These are phyloP conservation scores for Channa striata DNA, from an alignment of 2,797 vertebrate species.

Conservation along the genomic window DNA sequence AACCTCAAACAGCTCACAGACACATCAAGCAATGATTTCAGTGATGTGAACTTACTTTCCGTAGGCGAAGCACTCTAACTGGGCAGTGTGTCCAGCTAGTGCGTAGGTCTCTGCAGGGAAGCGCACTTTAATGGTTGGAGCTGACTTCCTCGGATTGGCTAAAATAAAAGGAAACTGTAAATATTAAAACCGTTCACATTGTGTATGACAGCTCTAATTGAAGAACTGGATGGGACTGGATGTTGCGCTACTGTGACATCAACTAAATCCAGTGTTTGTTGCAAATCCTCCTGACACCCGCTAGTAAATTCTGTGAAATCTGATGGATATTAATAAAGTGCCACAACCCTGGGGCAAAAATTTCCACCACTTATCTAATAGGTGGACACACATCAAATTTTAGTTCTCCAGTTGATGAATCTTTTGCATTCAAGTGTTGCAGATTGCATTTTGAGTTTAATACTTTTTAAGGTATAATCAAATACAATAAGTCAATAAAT, in stretches of 20 bases:
- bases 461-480: no score
- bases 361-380: no score
- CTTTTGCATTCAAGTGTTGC: no score
- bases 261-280: background rate
- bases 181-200: background rate
- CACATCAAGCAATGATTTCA: background rate
- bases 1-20: background rate
- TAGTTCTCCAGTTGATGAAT: no score
- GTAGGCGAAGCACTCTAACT: slow-evolving; percentile 97
- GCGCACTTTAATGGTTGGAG: slow-evolving; percentile 92
- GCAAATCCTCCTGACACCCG: background rate
- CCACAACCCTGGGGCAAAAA: no score
- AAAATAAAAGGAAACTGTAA: slow-evolving; percentile 15
- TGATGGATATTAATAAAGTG: no score
- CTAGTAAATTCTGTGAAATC: no score
- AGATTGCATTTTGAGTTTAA: no score
- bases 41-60: slow-evolving; percentile 89
- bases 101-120: slow-evolving; percentile 94
- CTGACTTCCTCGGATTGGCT: slow-evolving; percentile 87
- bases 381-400: no score
- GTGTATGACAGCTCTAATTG: background rate
- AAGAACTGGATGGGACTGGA: background rate
- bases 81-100: slow-evolving; percentile 88
- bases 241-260: background rate
- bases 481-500: no score